Evolutionary conservation across 2,888 invertebrate genomes (phyloP), one percentile per base, ranked within the genome.

Genomic region (Apamea anceps): DNA sequence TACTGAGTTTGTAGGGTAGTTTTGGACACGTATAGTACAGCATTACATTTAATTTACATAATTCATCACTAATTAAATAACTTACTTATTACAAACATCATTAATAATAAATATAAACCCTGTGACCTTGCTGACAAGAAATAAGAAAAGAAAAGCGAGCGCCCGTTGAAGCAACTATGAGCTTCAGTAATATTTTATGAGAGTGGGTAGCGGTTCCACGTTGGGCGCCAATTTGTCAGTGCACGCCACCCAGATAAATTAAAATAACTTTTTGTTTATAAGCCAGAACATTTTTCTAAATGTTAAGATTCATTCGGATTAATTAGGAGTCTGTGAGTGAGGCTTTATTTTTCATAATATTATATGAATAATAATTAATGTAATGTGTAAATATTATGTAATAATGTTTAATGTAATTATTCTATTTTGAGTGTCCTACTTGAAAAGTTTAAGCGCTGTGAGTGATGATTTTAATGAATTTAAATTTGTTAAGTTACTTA

Each of bases 141-240:
- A 73, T 72, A 76, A 79, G 66, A 76, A 79, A 77, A 85, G 42
- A 42, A 75, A 77, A 77, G 32, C 25, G 70, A 67, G 63, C 37
- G 60, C 48, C 42, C 13, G 54, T 65, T 68, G 72, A 72, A 87
- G 25, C 51, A 81, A 68, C 71, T 80, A 80, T 77, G 75, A 87
- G 71, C 73, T 75, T 8, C 60, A 79, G 72, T 73, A 72, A 79
- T 84, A 84, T 84, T 85, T 83, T 74, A 77, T 60, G 32, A 79
- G 70, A 78, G 71, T 37, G 67, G 76, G 48, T 70, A 60, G 80
- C 66, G 71, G 78, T 87, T 72, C 86, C 89, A 84, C 68, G 82
- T 72, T 81, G 89, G 88, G 85, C 81, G 85, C 82, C 89, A 86
- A 81, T 89, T 85, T 84, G 84, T 87, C 86, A 84, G 81, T 37